Evolutionary conservation across 2,888 invertebrate genomes (phyloP), one percentile per base, ranked within the genome.

Genomic region (Eueremaeus valkanovi): DNA sequence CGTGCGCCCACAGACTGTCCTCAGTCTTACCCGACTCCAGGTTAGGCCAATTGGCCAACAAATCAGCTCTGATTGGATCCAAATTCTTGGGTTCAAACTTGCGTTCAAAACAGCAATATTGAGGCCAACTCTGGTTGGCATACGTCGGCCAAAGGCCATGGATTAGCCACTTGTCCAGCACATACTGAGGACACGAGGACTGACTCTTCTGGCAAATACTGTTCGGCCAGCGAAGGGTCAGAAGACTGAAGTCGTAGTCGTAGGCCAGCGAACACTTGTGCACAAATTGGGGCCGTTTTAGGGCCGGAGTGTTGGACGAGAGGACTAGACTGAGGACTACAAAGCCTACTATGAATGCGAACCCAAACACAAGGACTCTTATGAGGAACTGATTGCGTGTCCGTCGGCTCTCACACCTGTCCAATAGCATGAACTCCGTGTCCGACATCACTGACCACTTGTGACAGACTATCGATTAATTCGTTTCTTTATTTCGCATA

Each of bases 101-200:
- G 0, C 45, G 33, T 16, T 55, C 68, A 21, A 42, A 55, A 8
- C 74, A 72, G 51, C 76, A 76, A 21, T 29, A 76, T 29, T 76
- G 61, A 49, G 75, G 55, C 74, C 74, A 76, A 45, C 58, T 45
- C 18, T 63, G 27, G 29, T 74, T 70, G n/a, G 3, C 6, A 55
- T 73, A 75, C 2, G 74, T 73, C 11, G 76, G 76, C 76, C 76
- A 76, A 16, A 76, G 33, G 9, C 76, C 76, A 21, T 76, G 76
- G n/a, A 76, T 75, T 13, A 76, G 24, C 72, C 68, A 76, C 18
- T 66, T 21, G 29, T 70, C 24, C 6, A 1, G 9, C 18, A 45
- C 13, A 8, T 42, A 27, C 40, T 72, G 6, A 18, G 24, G n/a
- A n/a, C 74, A 70, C n/a, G n/a, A n/a, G n/a, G n/a, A n/a, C n/a